Evolutionary conservation across 2,113 vertebrate genomes (phyloP).

Genomic region (Rhynchopsitta pachyrhyncha): DNA sequence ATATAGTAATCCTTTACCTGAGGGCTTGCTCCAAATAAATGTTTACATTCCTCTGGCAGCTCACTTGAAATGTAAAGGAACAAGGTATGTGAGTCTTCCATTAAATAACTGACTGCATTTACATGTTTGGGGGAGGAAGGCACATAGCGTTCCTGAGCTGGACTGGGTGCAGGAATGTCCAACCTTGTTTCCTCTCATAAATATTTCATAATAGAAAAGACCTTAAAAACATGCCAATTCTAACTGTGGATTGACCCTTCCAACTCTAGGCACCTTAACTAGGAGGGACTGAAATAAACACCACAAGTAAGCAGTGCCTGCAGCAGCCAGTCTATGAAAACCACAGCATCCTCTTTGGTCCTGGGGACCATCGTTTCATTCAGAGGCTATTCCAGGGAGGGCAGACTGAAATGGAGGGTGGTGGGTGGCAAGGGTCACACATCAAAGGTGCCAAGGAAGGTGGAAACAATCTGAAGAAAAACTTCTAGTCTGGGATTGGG

Average conservation of each 20-base stretch:
- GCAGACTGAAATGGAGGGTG: not conserved
- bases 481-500: slow-evolving; percentile 4
- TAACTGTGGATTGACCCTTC: slow-evolving; percentile 69
- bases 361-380: slow-evolving; percentile 27
- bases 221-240: slow-evolving; percentile 75
- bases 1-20: slow-evolving; percentile 77
- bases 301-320: slow-evolving; percentile 32
- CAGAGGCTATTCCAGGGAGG: slow-evolving; percentile 28
- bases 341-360: slow-evolving; percentile 33
- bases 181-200: slow-evolving; percentile 81
- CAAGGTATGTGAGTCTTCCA: slow-evolving; percentile 73
- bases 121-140: slow-evolving; percentile 66
- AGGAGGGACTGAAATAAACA: slow-evolving; percentile 56
- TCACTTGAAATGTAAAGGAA: slow-evolving; percentile 80
- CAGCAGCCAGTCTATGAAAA: slow-evolving; percentile 23
- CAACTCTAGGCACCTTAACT: slow-evolving; percentile 44
- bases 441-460: slow-evolving; percentile 62
- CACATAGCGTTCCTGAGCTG: slow-evolving; percentile 72
- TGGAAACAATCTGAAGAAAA: slow-evolving; percentile 13
- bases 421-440: slow-evolving; percentile 62
- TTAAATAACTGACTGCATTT: slow-evolving; percentile 74
- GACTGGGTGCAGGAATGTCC: slow-evolving; percentile 76
- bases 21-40: slow-evolving; percentile 72
- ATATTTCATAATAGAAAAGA: slow-evolving; percentile 76
- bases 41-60: slow-evolving; percentile 77